phyloP scores from a whole-genome alignment of 2,113 vertebrate species.

The Oreotrochilus melanogaster region DNA sequence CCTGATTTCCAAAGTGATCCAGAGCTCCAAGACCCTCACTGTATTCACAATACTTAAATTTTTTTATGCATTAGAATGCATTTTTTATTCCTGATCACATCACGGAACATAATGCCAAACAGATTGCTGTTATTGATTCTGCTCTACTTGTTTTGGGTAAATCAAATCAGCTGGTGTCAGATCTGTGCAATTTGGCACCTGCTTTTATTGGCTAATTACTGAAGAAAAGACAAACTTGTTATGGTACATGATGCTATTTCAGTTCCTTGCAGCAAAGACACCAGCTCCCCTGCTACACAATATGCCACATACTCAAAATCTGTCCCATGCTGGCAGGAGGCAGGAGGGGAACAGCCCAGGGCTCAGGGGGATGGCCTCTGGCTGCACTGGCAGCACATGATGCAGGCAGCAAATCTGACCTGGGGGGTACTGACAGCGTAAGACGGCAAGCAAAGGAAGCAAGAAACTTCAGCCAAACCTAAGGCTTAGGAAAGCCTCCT shows the following conservation, averaged over 20 bases:
- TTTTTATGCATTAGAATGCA: not conserved
- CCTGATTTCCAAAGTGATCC: slow-evolving; percentile 9
- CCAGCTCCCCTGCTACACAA: not conserved
- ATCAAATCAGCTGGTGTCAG: slow-evolving; percentile 56
- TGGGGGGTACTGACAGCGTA: not conserved
- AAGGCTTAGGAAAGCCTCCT: not conserved
- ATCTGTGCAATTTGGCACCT: slow-evolving; percentile 65
- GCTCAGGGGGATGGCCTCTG: rapidly evolving
- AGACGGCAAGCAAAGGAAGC: rapidly evolving
- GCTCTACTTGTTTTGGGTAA: slow-evolving; percentile 58
- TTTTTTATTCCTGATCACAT: slow-evolving; percentile 26
- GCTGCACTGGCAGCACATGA: rapidly evolving
- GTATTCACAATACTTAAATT: not conserved
- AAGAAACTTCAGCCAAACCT: not conserved
- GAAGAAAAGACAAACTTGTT: slow-evolving; percentile 54
- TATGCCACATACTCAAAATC: not conserved
- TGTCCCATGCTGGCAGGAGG: not conserved
- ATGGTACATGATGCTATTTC: not conserved
- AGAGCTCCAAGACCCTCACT: not conserved
- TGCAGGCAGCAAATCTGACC: not conserved
- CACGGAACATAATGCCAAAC: slow-evolving; percentile 51
- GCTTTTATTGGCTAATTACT: slow-evolving; percentile 49
- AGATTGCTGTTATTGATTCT: slow-evolving; percentile 59
- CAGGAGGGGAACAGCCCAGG: rapidly evolving
- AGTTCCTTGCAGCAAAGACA: not conserved